Evolutionary conservation across 2,113 vertebrate genomes (phyloP).

Genomic region (Erythrocebus patas): DNA sequence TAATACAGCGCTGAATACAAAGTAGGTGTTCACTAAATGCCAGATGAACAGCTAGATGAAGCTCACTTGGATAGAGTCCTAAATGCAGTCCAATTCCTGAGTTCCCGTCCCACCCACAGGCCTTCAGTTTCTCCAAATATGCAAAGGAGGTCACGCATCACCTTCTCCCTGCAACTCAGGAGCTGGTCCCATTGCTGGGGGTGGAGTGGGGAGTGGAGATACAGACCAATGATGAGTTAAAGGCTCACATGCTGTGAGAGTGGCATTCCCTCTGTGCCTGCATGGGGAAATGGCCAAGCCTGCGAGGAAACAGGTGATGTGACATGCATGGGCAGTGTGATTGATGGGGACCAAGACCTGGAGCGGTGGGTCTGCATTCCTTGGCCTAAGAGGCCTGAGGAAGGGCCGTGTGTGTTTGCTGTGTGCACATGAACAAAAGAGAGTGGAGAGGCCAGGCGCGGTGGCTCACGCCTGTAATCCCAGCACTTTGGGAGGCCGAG

Average conservation of each 20-base stretch:
- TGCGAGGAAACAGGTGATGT: neutral
- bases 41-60: neutral
- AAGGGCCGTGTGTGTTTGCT: neutral
- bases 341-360: neutral
- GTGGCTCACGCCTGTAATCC: too few relatives aligned
- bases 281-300: neutral
- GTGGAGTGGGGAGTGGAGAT: too few relatives aligned
- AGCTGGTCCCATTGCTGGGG: neutral
- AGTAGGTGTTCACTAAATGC: neutral
- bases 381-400: neutral
- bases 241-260: neutral
- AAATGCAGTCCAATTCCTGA: neutral
- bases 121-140: neutral
- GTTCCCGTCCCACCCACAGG: neutral
- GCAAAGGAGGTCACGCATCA: neutral
- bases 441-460: neutral
- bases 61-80: neutral
- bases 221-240: neutral
- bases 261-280: neutral
- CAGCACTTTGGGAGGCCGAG: too few relatives aligned
- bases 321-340: neutral
- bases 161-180: neutral
- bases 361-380: neutral
- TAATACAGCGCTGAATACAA: neutral
- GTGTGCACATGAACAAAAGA: neutral